phyloP scores from a whole-genome alignment of 2,888 invertebrate genomes.

The Amiota communis region DNA sequence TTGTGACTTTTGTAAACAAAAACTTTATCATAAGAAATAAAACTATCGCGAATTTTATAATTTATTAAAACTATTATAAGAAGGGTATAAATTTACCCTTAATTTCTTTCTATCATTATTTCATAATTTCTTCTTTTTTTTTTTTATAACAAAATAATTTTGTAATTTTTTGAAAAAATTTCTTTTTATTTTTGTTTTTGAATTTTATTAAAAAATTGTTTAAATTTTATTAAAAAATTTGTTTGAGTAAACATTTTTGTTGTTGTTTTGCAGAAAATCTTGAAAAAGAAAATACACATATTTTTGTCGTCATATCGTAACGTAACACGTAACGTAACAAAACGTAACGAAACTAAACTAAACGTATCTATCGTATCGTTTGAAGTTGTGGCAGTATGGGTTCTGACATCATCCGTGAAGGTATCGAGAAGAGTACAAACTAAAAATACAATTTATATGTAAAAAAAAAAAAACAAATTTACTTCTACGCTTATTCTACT shows the following conservation, averaged over 20 bases:
- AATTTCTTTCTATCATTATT: slow-evolving; percentile 38
- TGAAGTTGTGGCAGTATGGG: slow-evolving; percentile 32
- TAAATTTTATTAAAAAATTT: slow-evolving; percentile 17
- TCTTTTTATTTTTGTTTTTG: slow-evolving; percentile 1
- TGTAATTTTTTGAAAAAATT: slow-evolving; percentile 49
- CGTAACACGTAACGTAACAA: slow-evolving; percentile 15
- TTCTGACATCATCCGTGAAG: slow-evolving; percentile 57
- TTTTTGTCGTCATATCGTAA: slow-evolving; percentile 35
- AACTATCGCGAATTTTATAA: not conserved
- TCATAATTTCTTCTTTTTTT: slow-evolving; percentile 50
- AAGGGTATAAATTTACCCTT: slow-evolving; percentile 31
- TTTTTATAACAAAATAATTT: no score
- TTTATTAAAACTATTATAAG: not conserved
- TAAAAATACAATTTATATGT: not conserved
- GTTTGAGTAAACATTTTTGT: slow-evolving; percentile 35
- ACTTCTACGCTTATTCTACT: slow-evolving; percentile 41
- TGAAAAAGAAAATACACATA: slow-evolving; percentile 59
- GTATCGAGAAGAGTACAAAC: slow-evolving; percentile 45
- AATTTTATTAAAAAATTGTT: not conserved
- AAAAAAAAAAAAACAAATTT: not conserved
- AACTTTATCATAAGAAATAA: not conserved
- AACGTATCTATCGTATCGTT: slow-evolving; percentile 19
- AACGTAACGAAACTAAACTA: not conserved
- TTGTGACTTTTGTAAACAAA: not conserved
- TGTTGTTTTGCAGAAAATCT: slow-evolving; percentile 70